Percentiles rank a stretch among this genome's conserved stretches.
Evolutionary conservation across 2,797 vertebrate genomes (phyloP).

Genomic region (Anableps anableps): DNA sequence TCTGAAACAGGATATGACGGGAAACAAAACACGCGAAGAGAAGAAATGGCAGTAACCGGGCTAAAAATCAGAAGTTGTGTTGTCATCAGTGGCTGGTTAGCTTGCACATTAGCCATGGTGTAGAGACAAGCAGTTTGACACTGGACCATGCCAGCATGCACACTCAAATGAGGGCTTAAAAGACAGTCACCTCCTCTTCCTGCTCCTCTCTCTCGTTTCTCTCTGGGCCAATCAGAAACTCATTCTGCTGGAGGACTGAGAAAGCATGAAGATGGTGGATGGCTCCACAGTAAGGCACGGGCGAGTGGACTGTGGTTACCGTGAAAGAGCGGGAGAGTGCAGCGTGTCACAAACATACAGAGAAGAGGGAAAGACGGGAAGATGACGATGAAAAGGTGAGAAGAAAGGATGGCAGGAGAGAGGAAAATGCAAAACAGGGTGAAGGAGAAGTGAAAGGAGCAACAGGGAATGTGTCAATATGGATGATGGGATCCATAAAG

Average conservation of each 20-base stretch:
- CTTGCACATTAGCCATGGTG: slow-evolving; percentile 32
- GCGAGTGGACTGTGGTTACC: slow-evolving; percentile 89
- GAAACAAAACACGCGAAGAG: slow-evolving; percentile 4
- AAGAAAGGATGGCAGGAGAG: slow-evolving; percentile 18
- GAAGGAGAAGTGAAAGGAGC: slow-evolving; percentile 17
- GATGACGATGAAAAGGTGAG: slow-evolving; percentile 21
- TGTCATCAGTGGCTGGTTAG: slow-evolving; percentile 38
- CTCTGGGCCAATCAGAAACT: slow-evolving; percentile 90
- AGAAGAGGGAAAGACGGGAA: slow-evolving; percentile 8
- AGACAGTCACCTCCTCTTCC: slow-evolving; percentile 86
- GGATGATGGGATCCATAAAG: slow-evolving; percentile 65
- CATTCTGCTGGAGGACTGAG: slow-evolving; percentile 99
- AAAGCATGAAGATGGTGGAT: slow-evolving; percentile 99
- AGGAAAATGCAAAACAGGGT: slow-evolving; percentile 22
- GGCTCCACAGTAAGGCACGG: slow-evolving; percentile 99
- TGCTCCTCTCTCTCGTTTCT: slow-evolving; percentile 68
- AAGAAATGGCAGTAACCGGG: not conserved
- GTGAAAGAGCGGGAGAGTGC: slow-evolving; percentile 59
- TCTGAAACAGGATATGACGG: slow-evolving; percentile 8
- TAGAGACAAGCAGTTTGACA: slow-evolving; percentile 36
- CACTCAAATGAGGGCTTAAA: slow-evolving; percentile 55
- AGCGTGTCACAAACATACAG: slow-evolving; percentile 74
- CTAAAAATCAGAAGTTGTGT: not conserved
- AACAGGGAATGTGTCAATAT: slow-evolving; percentile 46
- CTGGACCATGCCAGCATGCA: slow-evolving; percentile 63